These are phyloP conservation scores for Gallirallus australis DNA, from an alignment of 2,797 vertebrate species.

Conservation along the genomic window DNA sequence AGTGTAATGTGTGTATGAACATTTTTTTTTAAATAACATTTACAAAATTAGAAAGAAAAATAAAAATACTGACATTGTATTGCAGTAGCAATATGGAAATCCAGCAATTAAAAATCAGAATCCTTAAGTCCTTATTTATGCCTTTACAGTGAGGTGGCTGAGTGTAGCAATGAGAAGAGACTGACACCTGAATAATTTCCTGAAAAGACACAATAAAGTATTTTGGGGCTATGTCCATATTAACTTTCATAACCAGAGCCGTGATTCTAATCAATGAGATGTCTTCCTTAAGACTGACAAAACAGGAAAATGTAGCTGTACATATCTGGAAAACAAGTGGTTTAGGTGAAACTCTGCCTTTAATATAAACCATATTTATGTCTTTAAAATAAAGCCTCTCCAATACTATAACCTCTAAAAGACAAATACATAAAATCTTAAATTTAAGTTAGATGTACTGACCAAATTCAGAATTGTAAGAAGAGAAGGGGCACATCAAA, in stretches of 20 bases:
- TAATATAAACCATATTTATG: neutral
- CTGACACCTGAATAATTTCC: neutral
- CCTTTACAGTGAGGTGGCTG: neutral
- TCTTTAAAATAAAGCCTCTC: neutral
- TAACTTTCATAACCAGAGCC: neutral
- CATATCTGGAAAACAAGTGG: neutral
- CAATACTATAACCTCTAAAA: neutral
- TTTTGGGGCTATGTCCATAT: neutral
- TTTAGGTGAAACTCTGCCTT: neutral
- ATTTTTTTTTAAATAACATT: neutral
- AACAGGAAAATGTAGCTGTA: neutral
- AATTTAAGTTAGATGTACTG: neutral
- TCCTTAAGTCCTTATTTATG: neutral
- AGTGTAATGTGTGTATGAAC: accelerated
- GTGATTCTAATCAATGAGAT: neutral
- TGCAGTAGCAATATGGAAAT: neutral
- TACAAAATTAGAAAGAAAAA: neutral
- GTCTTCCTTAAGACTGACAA: neutral
- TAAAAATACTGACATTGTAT: neutral
- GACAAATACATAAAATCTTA: neutral
- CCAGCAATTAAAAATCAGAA: neutral
- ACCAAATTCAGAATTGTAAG: neutral
- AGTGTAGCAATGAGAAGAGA: neutral
- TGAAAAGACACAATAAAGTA: neutral
- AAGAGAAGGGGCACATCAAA: neutral